phyloP scores from a whole-genome alignment of 2,888 invertebrate genomes.

The Hyposoter didymator region DNA sequence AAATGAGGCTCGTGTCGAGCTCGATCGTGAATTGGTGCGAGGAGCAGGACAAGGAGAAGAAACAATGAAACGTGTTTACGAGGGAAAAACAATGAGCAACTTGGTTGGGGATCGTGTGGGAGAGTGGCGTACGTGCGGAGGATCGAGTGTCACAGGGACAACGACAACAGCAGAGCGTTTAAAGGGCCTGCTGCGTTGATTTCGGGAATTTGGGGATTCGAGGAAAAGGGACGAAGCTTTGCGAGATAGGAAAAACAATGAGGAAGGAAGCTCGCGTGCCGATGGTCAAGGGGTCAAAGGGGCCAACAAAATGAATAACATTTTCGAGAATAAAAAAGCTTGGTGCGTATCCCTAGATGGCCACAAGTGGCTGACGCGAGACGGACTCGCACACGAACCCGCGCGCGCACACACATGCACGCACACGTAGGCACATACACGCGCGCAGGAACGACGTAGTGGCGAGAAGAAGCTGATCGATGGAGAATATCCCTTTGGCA shows the following conservation, averaged over 20 bases:
- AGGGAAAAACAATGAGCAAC: background rate
- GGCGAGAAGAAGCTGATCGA: constrained; percentile 75
- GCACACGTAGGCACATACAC: constrained; percentile 35
- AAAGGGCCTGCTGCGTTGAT: constrained; percentile 39
- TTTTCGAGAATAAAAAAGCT: constrained; percentile 34
- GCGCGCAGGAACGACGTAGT: constrained; percentile 9
- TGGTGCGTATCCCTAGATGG: constrained; percentile 75
- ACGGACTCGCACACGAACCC: constrained; percentile 59
- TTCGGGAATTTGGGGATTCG: background rate
- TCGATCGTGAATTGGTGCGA: background rate
- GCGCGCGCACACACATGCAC: constrained; percentile 65
- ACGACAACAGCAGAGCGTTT: constrained; percentile 57
- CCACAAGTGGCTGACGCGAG: constrained; percentile 81
- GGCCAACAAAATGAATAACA: background rate
- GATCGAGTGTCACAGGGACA: constrained; percentile 32
- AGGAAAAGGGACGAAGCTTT: background rate
- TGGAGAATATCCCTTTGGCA: constrained; percentile 72
- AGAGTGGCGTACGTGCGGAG: constrained; percentile 36
- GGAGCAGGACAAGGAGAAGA: background rate
- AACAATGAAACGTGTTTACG: constrained; percentile 38
- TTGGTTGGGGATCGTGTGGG: background rate
- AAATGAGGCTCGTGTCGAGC: background rate
- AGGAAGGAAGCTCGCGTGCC: background rate
- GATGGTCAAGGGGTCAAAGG: background rate
- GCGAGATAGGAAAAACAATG: background rate